A percentile compares a stretch with the other conserved stretches of the same genome.
Conservation (phyloP, 1,140 invertebrate species). For the Platyscapa corneri region DNA sequence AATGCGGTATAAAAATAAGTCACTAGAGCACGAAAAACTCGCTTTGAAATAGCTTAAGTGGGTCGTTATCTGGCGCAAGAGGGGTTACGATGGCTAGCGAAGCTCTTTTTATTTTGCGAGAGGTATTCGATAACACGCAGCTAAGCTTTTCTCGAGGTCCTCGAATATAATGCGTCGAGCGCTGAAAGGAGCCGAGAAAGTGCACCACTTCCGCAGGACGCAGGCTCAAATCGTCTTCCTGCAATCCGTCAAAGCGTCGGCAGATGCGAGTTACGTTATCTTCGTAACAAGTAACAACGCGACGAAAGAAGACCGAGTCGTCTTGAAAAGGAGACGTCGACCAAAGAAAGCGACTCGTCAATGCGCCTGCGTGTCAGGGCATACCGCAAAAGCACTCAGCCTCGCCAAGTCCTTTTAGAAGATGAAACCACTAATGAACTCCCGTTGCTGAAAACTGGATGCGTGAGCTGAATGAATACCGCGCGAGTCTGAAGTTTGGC, state of each 20-base stretch:
- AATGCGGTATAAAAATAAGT: not conserved
- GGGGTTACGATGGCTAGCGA: not conserved
- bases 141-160: not conserved
- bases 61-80: not conserved
- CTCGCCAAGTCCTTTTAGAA: slow-evolving; percentile 16
- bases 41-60: not conserved
- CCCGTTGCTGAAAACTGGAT: not conserved
- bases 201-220: not conserved
- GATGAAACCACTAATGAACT: slow-evolving; percentile 43
- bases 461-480: not conserved
- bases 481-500: not conserved
- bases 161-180: not conserved
- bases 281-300: not conserved
- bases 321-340: too few relatives aligned
- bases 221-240: not conserved
- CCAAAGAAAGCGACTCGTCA: too few relatives aligned
- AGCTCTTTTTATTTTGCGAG: not conserved
- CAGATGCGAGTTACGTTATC: not conserved
- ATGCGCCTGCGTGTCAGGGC: not conserved
- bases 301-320: not conserved
- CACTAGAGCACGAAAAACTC: not conserved
- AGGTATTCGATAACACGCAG: not conserved
- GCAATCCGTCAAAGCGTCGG: not conserved
- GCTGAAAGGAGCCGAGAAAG: not conserved
- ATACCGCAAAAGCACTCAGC: not conserved